A percentile compares a stretch with the other conserved stretches of the same genome.
Conservation (phyloP, 2,797 vertebrate genomes). For the Diglossa cyanea region DNA sequence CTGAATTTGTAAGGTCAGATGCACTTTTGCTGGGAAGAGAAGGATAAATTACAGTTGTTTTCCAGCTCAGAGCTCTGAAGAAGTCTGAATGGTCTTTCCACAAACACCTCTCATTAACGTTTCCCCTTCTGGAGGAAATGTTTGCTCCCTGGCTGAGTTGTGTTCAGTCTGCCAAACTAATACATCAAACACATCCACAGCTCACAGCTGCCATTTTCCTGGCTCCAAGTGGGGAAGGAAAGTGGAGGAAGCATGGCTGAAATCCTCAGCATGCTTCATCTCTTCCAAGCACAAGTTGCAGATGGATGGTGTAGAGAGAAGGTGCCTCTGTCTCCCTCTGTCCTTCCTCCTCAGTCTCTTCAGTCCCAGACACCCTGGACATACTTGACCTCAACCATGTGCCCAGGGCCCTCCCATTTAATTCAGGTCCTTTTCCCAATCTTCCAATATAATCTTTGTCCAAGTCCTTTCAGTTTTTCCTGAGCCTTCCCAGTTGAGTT, state of each 20-base stretch:
- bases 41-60: not conserved
- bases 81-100: not conserved
- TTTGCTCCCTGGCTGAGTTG: not conserved
- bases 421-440: not conserved
- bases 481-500: not conserved
- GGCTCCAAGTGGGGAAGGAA: not conserved
- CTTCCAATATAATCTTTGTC: not conserved
- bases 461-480: not conserved
- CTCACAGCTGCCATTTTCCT: not conserved
- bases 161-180: not conserved
- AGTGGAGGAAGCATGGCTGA: not conserved
- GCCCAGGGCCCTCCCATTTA: not conserved
- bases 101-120: not conserved
- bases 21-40: not conserved
- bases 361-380: not conserved
- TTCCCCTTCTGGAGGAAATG: not conserved
- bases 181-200: not conserved
- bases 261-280: not conserved
- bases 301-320: accelerated
- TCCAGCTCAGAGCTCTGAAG: not conserved
- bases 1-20: not conserved
- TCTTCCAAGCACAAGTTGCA: not conserved
- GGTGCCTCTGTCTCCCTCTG: not conserved
- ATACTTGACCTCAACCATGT: accelerated
- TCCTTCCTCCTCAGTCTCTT: not conserved